These are phyloP conservation scores for Bucco capensis DNA, from an alignment of 2,113 vertebrate species.

Conservation along the genomic window DNA sequence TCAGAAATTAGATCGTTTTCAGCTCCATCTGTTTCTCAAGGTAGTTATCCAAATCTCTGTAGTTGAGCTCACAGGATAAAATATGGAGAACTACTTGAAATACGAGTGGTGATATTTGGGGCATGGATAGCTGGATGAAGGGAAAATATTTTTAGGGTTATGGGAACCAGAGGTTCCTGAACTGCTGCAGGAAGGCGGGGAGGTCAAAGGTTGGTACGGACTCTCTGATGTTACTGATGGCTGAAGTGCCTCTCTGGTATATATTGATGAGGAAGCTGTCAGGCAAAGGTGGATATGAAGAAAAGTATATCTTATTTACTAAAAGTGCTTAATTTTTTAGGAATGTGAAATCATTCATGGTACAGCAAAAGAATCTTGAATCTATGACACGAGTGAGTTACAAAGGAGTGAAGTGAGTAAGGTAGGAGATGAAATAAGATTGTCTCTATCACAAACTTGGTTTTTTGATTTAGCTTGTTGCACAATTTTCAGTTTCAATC, in stretches of 20 bases:
- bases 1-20: not conserved
- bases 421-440: not conserved
- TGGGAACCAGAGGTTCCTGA: not conserved
- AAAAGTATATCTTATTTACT: not conserved
- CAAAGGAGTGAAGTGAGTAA: not conserved
- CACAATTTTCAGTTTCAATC: slow-evolving; percentile 43
- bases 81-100: not conserved
- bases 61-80: not conserved
- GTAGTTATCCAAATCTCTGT: not conserved
- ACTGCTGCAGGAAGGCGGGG: not conserved
- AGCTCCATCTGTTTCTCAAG: not conserved
- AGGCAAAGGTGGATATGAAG: not conserved
- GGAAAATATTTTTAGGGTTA: not conserved
- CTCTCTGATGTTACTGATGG: not conserved
- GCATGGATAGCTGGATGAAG: not conserved
- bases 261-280: not conserved
- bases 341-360: not conserved
- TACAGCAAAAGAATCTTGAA: not conserved
- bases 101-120: not conserved
- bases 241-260: not conserved
- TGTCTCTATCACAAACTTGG: not conserved
- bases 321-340: not conserved
- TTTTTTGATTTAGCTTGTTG: slow-evolving; percentile 32
- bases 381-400: not conserved
- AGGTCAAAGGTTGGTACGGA: not conserved